Evolutionary conservation across 2,888 invertebrate genomes (phyloP).

Genomic region (Odontocolon sp.): DNA sequence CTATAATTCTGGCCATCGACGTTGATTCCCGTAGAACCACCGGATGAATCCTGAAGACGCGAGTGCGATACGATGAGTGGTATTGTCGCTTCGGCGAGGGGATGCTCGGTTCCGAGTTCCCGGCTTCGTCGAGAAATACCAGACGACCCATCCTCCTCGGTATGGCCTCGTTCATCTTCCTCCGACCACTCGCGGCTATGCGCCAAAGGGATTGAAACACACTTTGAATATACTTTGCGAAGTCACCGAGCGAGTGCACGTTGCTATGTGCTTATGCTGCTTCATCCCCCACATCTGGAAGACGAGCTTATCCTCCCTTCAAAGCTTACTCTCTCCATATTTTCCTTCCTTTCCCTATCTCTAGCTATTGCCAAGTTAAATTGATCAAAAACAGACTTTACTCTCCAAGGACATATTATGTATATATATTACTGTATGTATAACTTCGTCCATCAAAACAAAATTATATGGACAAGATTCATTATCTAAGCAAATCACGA

Average conservation of each 20-base stretch:
- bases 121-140: slow-evolving; percentile 43
- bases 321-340: slow-evolving; percentile 18
- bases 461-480: too few relatives aligned
- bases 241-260: slow-evolving; percentile 4
- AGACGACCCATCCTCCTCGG: slow-evolving; percentile 66
- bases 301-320: slow-evolving; percentile 13
- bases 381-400: slow-evolving; percentile 20
- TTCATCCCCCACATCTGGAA: background rate
- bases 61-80: slow-evolving; percentile 72
- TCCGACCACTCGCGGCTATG: slow-evolving; percentile 74
- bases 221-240: slow-evolving; percentile 18
- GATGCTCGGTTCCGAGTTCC: slow-evolving; percentile 73
- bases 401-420: background rate
- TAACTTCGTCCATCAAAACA: too few relatives aligned
- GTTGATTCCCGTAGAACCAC: slow-evolving; percentile 52
- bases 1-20: slow-evolving; percentile 64
- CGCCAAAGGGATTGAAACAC: slow-evolving; percentile 22
- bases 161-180: slow-evolving; percentile 61
- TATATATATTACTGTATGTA: too few relatives aligned
- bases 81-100: slow-evolving; percentile 73
- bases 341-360: background rate
- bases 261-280: background rate
- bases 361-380: background rate
- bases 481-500: too few relatives aligned
- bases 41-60: slow-evolving; percentile 69